Evolutionary conservation across 2,797 vertebrate species (phyloP).

Genomic region (Oreochromis grahami): DNA sequence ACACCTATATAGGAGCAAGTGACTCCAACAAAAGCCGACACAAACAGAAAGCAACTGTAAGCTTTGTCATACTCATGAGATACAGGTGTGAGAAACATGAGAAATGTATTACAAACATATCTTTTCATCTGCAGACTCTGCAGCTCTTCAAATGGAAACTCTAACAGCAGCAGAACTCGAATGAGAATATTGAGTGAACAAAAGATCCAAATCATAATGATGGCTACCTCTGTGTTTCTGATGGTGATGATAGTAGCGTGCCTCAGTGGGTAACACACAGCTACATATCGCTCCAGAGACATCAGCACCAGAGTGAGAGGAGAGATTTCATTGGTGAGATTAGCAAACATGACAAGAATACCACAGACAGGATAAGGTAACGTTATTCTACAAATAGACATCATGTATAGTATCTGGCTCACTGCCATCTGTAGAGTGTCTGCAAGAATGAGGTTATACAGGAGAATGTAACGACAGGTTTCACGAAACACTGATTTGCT

Average conservation of each 20-base stretch:
- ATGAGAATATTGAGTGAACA: background rate
- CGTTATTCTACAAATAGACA: background rate
- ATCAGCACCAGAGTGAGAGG: background rate
- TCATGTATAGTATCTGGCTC: constrained; percentile 1
- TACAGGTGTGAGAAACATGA: background rate
- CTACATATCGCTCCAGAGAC: background rate
- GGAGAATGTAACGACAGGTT: background rate
- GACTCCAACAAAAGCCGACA: background rate
- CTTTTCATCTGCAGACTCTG: constrained; percentile 3
- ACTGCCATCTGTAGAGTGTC: constrained; percentile 24
- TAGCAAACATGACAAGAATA: background rate
- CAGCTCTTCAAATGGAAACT: background rate
- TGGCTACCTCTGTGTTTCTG: background rate
- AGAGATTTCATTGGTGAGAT: background rate
- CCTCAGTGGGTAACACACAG: constrained; percentile 4
- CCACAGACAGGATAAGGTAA: constrained; percentile 28
- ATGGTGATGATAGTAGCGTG: background rate
- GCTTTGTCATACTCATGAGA: background rate
- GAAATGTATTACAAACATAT: background rate
- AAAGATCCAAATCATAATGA: background rate
- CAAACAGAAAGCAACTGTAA: constrained; percentile 12
- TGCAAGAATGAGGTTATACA: background rate
- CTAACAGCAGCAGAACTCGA: background rate
- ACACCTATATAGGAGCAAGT: constrained; percentile 39
- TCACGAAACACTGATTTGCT: background rate